Base-by-base conservation (phyloP, 2,113 vertebrate genomes). In the Vireo altiloquus region DNA sequence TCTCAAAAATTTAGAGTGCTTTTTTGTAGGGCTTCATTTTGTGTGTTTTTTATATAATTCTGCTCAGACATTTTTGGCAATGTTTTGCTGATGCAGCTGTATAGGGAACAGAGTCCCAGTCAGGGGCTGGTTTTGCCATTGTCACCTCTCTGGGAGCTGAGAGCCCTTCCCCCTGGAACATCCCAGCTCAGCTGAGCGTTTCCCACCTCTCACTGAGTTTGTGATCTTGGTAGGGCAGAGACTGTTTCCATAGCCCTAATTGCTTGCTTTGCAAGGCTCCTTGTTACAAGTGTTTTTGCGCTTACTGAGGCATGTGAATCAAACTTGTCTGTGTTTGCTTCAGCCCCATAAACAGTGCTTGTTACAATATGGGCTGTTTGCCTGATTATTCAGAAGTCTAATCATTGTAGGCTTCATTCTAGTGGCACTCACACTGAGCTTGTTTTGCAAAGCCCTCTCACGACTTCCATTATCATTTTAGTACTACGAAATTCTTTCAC, bases 301-400 rank as follows among this genome's bases (percentile, higher is more conserved):
- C 92, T 97, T 94, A 92, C 59, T 83, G 89, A 97, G 92, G 95
- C 92, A 85, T 92, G 68, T 39, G 84, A 95, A 82, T 90, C 95
- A 93, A 97, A 93, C 68, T 87, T 90, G 92, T 90, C 75, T 83
- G 61, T 69, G 76, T 95, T 95, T 91, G 70, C 90, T 95, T 66
- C 79, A 68, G 82, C 92, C 75, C 37, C 77, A 47, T 84, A 93
- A 95, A 86, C 89, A 92, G 90, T 11, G 59, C 91, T 96, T 78
- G 84, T 81, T 95, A 85, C 84, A 91, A 50, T 46, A 64, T 2
- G 7, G 85, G 80, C 91, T 94, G 88, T 86, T 94, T 89, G 93
- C 79, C 69, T 72, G 69, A 93, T 95, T 94, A 93, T 71, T 89
- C 81, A 84, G 69, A 94, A 96, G 76, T 69, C 76, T 60, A 39